Evolutionary conservation across 1,140 invertebrate genomes (phyloP).

Genomic region (Phymorhynchus buccinoides): DNA sequence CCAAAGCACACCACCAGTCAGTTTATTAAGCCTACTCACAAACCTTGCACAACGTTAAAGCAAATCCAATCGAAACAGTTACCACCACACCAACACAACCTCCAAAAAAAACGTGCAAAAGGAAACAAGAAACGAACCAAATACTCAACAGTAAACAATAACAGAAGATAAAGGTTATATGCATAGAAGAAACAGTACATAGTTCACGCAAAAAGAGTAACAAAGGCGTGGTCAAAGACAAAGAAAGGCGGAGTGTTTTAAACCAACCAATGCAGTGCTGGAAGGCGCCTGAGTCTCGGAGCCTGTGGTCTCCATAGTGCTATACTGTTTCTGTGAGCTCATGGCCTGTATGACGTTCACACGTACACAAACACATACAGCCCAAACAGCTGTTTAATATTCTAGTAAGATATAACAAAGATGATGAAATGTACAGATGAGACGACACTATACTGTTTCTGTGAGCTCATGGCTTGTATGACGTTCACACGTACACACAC

Average conservation of each 20-base stretch:
- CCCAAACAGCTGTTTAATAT: not conserved
- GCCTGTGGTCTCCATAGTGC: conserved; percentile 54
- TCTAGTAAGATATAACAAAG: no score
- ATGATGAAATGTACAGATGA: no score
- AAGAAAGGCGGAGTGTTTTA: not conserved
- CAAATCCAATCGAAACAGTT: no score
- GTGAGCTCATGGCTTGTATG: conserved; percentile 51
- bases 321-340: conserved; percentile 60
- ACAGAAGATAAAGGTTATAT: not conserved
- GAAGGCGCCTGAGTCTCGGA: conserved; percentile 37
- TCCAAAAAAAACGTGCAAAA: not conserved
- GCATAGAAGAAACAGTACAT: not conserved
- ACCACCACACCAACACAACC: not conserved
- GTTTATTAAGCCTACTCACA: no score
- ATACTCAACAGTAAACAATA: conserved; percentile 3
- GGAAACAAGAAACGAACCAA: not conserved
- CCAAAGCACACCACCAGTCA: no score
- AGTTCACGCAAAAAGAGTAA: not conserved
- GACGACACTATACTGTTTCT: conserved; percentile 65
- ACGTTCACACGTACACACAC: conserved; percentile 14
- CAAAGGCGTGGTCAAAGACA: not conserved
- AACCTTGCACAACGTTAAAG: no score
- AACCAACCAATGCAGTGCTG: conserved; percentile 38
- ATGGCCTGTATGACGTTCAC: conserved; percentile 47
- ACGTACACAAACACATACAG: conserved; percentile 17